Base-by-base conservation (phyloP, 2,113 vertebrate genomes). In the Tragelaphus buxtoni region DNA sequence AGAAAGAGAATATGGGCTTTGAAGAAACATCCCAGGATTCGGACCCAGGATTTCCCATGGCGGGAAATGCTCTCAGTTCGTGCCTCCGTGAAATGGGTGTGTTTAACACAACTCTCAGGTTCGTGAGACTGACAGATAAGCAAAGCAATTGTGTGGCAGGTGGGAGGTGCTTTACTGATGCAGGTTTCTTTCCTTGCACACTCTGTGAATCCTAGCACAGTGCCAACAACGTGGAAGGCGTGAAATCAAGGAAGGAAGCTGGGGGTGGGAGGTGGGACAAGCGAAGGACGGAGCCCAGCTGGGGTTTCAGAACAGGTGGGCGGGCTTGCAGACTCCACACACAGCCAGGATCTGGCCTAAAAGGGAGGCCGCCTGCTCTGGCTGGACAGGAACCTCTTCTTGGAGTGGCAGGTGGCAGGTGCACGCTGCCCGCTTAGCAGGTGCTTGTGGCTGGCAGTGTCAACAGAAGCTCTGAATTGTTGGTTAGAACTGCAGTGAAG, bases 361-460 rank as follows among this genome's bases (percentile, higher is more conserved):
- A 92, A 92, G 65, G 90, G 74, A 96, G 76, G 81, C 94, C 2
- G 61, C 94, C 95, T 92, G 92, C 84, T 24, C 65, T 7, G 69
- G 63, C 94, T 94, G 93, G 93, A 80, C 4, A 7, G 26, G 69
- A 93, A 88, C 85, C 58, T 72, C 65, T 86, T 86, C 65, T 35
- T 18, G 42, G 96, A 96, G 82, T 97, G 93, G 91, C 42, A 81
- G 93, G 93, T 88, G 89, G 88, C 97, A 95, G 96, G 69, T 92
- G 96, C 35, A 5, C 0, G 2, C 84, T 17, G 80, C 83, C 85
- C 2, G 1, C 80, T 49, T 3, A 2, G 93, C 96, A 97, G 97
- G 96, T 97, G 95, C 65, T 47, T 39, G 42, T 76, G 55, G 61
- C 51, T 76, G 30, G 30, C 58, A 47, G 72, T 58, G 81, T 65